These are phyloP conservation scores for Temnothorax longispinosus DNA, from an alignment of 1,140 invertebrate species.

Conservation along the genomic window DNA sequence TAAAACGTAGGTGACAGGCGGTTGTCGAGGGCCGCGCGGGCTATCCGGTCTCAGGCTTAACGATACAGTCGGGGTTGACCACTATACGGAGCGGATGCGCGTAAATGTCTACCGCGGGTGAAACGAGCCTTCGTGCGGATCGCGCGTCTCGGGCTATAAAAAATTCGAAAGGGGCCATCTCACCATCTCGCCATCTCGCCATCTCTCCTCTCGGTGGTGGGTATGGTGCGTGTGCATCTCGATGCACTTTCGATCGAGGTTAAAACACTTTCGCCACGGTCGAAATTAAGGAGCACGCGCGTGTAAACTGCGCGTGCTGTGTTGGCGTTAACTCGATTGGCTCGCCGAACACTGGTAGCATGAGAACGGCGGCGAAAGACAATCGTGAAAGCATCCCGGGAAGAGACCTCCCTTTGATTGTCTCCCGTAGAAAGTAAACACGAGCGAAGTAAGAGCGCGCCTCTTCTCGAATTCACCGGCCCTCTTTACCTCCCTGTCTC, in stretches of 20 bases:
- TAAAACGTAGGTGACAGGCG: background rate
- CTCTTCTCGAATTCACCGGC: constrained; percentile 31
- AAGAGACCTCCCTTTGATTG: constrained; percentile 74
- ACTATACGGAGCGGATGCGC: constrained; percentile 4
- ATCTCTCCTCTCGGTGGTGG: constrained; percentile 19
- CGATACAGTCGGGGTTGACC: constrained; percentile 21
- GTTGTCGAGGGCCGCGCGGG: background rate
- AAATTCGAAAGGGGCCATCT: constrained; percentile 50
- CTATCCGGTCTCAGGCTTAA: constrained; percentile 35
- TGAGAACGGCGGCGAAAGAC: constrained; percentile 76
- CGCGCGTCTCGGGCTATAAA: constrained; percentile 22
- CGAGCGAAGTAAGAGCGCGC: constrained; percentile 56
- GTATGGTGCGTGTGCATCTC: constrained; percentile 33
- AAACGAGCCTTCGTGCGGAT: constrained; percentile 35
- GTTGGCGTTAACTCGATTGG: constrained; percentile 60
- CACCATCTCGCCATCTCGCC: constrained; percentile 2
- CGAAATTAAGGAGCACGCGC: constrained; percentile 67
- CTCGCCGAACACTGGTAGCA: constrained; percentile 73
- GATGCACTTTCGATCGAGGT: constrained; percentile 74
- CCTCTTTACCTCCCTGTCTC: background rate
- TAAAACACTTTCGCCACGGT: constrained; percentile 74
- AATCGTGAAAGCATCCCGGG: constrained; percentile 82
- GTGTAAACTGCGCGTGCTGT: constrained; percentile 65
- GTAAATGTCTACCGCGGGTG: constrained; percentile 34
- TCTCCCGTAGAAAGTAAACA: constrained; percentile 78